phyloP scores from a whole-genome alignment of 2,113 vertebrate genomes.

The Corapipo altera region DNA sequence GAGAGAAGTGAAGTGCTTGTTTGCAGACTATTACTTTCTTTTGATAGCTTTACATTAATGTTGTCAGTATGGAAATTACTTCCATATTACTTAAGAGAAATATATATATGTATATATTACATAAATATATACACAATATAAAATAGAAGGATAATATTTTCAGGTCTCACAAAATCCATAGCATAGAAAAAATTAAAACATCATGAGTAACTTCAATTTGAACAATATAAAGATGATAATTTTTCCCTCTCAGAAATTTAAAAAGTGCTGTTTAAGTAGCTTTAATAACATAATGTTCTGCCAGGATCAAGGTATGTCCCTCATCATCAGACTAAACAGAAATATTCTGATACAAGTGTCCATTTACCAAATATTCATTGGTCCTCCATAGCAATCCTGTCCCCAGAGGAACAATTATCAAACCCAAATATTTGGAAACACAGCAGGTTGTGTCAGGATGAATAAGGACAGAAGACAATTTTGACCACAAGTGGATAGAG shows the following conservation, averaged over 20 bases:
- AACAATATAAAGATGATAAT: background rate
- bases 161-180: background rate
- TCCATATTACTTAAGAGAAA: background rate
- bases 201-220: background rate
- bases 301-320: accelerated
- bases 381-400: background rate
- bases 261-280: background rate
- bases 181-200: background rate
- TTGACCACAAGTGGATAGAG: background rate
- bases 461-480: background rate
- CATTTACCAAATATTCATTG: background rate
- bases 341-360: background rate
- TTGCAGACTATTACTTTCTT: background rate
- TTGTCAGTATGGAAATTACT: background rate
- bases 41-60: background rate
- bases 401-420: background rate
- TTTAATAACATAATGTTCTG: background rate
- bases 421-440: background rate
- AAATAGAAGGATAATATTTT: background rate
- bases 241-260: background rate
- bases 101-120: background rate
- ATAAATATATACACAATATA: background rate
- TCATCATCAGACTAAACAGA: background rate
- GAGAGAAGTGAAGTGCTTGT: background rate
- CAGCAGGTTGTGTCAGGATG: background rate